phyloP scores from a whole-genome alignment of 2,113 vertebrate genomes.

The Myodes glareolus region DNA sequence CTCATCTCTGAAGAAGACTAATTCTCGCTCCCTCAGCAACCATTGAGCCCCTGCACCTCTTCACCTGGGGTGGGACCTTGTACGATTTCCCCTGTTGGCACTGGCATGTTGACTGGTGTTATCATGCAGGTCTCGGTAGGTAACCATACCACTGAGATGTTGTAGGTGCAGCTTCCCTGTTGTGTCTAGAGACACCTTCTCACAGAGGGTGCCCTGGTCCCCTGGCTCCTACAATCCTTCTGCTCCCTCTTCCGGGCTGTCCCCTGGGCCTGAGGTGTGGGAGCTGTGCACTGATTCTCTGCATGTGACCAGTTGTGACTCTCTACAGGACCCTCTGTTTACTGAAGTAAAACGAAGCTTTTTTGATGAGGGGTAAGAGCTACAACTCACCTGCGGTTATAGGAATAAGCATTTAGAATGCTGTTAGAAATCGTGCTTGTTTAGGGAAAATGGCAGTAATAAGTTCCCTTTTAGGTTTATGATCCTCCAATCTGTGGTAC shows the following conservation, averaged over 20 bases:
- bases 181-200: neutral
- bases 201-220: neutral
- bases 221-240: neutral
- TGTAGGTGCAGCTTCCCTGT: neutral
- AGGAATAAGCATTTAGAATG: neutral
- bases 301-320: neutral
- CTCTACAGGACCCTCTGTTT: neutral
- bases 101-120: neutral
- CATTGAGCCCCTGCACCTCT: neutral
- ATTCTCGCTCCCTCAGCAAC: neutral
- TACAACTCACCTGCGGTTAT: neutral
- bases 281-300: neutral
- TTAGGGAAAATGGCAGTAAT: neutral
- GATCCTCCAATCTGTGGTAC: neutral
- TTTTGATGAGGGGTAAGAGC: neutral
- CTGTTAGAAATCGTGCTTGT: neutral
- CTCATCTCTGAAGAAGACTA: neutral
- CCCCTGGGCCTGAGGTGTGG: neutral
- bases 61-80: neutral
- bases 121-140: neutral
- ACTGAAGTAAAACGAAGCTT: neutral
- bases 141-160: neutral
- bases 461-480: neutral
- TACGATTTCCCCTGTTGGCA: neutral
- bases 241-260: neutral